Evolutionary conservation across 2,888 invertebrate genomes (phyloP).

Genomic region (Tachina lurida): DNA sequence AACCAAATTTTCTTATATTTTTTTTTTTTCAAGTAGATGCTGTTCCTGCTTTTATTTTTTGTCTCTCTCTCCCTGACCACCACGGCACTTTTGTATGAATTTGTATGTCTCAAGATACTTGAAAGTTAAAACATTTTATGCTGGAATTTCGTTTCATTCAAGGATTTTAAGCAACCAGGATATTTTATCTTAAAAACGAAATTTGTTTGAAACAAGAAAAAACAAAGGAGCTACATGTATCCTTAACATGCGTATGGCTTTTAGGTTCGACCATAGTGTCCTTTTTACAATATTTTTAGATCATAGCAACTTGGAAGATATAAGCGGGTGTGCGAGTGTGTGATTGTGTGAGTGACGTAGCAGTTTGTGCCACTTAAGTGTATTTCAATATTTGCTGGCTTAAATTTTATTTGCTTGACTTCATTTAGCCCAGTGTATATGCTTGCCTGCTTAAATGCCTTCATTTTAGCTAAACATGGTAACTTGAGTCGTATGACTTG

Average conservation of each 20-base stretch:
- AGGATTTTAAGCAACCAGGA: constrained; percentile 51
- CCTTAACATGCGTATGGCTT: constrained; percentile 37
- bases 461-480: constrained; percentile 1
- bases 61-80: background rate
- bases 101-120: constrained; percentile 37
- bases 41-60: background rate
- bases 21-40: constrained; percentile 9
- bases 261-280: constrained; percentile 19
- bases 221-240: background rate
- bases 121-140: constrained; percentile 55
- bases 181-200: constrained; percentile 18
- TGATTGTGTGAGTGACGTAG: background rate
- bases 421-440: constrained; percentile 57
- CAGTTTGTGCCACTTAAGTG: constrained; percentile 55
- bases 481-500: constrained; percentile 44
- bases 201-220: background rate
- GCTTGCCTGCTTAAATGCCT: constrained; percentile 38
- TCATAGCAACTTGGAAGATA: background rate
- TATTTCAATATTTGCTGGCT: constrained; percentile 68
- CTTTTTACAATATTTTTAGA: constrained; percentile 36
- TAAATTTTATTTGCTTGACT: constrained; percentile 70
- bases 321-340: background rate
- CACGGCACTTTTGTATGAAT: background rate
- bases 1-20: constrained; percentile 10
- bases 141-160: constrained; percentile 54